Evolutionary conservation across 2,888 invertebrate species (phyloP).

Genomic region (Lamellibrachia columna): DNA sequence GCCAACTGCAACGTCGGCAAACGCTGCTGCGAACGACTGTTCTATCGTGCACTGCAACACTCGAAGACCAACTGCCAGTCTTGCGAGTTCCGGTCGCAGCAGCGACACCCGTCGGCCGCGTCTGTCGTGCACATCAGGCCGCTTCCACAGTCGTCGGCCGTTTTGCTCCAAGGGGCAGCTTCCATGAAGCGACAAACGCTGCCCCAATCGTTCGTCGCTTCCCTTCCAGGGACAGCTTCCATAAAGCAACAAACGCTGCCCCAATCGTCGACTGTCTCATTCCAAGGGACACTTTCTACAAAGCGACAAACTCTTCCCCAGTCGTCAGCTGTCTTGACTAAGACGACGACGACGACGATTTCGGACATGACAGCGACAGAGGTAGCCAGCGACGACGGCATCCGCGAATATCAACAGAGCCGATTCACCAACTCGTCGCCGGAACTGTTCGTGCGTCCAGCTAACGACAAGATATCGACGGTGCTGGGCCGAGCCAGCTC

Average conservation of each 20-base stretch:
- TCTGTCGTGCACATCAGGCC: background rate
- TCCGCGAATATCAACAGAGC: background rate
- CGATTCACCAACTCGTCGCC: background rate
- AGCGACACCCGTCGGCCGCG: background rate
- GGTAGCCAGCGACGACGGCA: background rate
- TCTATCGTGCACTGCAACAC: background rate
- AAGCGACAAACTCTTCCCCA: background rate
- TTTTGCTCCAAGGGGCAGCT: background rate
- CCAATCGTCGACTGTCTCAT: background rate
- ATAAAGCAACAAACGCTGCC: background rate
- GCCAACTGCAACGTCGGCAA: background rate
- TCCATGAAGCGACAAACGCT: background rate
- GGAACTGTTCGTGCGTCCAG: background rate
- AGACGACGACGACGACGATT: background rate
- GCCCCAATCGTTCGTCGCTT: background rate
- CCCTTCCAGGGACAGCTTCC: background rate
- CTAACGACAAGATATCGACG: background rate
- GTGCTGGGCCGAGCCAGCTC: background rate
- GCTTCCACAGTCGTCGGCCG: background rate
- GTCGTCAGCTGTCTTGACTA: background rate
- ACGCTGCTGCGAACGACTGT: slow-evolving; percentile 4
- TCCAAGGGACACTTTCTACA: background rate
- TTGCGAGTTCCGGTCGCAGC: background rate
- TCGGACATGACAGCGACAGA: background rate
- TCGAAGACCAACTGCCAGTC: background rate